phyloP scores from a whole-genome alignment of 2,797 vertebrate genomes.

The Lepidocolaptes lacrymiger region DNA sequence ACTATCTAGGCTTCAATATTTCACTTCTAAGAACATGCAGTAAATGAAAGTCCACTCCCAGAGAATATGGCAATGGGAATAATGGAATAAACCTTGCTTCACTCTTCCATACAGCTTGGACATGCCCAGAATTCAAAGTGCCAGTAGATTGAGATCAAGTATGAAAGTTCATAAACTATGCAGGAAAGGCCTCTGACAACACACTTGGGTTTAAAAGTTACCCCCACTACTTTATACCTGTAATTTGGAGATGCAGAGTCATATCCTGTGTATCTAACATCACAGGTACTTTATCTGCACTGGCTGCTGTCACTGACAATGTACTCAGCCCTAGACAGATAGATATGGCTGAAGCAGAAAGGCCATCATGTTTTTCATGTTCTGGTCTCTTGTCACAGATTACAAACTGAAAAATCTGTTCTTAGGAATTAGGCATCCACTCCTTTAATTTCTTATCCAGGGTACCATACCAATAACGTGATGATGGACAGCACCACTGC shows the following conservation, averaged over 20 bases:
- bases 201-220: background rate
- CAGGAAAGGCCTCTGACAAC: background rate
- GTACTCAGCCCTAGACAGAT: background rate
- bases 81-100: background rate
- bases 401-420: constrained; percentile 7
- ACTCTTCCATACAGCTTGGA: background rate
- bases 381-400: constrained; percentile 30
- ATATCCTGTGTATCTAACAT: background rate
- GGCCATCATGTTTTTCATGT: background rate
- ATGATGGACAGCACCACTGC: background rate
- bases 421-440: background rate
- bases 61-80: background rate
- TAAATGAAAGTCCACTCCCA: background rate
- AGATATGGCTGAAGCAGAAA: background rate
- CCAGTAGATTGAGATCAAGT: background rate
- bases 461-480: background rate
- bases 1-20: background rate
- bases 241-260: background rate
- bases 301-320: background rate
- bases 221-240: background rate
- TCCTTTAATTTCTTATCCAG: background rate
- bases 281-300: background rate
- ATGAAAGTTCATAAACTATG: background rate
- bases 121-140: background rate
- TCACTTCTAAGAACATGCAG: background rate